A percentile compares a stretch with the other conserved stretches of the same genome.
Conservation (phyloP, 2,888 invertebrate species). For the Agrotis segetum region DNA sequence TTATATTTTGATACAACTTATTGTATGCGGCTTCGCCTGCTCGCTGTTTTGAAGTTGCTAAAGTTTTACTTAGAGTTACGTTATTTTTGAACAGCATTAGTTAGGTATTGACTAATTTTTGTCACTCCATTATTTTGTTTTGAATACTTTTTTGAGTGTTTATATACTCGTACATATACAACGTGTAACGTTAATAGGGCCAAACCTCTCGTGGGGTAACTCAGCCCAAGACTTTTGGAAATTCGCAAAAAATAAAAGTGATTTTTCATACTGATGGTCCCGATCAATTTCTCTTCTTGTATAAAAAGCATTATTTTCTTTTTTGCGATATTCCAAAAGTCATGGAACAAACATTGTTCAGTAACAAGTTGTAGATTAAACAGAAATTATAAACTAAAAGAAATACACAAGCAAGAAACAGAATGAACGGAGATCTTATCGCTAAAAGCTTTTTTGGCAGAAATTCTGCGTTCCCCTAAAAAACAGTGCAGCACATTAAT, state of each 20-base stretch:
- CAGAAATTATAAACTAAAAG: not conserved
- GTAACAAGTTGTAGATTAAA: too few species aligned
- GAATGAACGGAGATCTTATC: not conserved
- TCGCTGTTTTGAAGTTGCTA: not conserved
- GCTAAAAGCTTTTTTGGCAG: constrained; percentile 17
- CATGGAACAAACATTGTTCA: too few species aligned
- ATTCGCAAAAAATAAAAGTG: too few species aligned
- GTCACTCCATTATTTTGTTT: not conserved
- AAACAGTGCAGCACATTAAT: not conserved
- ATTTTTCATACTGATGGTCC: too few species aligned
- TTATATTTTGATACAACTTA: constrained; percentile 27
- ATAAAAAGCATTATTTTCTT: too few species aligned
- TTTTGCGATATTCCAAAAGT: too few species aligned
- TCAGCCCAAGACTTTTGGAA: too few species aligned
- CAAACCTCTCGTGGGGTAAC: too few species aligned
- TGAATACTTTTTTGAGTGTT: not conserved
- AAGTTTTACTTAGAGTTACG: not conserved
- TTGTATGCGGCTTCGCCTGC: constrained; percentile 19
- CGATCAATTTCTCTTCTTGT: too few species aligned
- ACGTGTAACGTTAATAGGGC: too few species aligned
- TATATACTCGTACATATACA: too few species aligned
- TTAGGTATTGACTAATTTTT: too few species aligned
- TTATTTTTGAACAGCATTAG: not conserved
- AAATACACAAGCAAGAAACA: not conserved
- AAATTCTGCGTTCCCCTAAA: not conserved